These are phyloP conservation scores for Drosophila erecta DNA, from an alignment of 1,140 invertebrate species.

Conservation along the genomic window DNA sequence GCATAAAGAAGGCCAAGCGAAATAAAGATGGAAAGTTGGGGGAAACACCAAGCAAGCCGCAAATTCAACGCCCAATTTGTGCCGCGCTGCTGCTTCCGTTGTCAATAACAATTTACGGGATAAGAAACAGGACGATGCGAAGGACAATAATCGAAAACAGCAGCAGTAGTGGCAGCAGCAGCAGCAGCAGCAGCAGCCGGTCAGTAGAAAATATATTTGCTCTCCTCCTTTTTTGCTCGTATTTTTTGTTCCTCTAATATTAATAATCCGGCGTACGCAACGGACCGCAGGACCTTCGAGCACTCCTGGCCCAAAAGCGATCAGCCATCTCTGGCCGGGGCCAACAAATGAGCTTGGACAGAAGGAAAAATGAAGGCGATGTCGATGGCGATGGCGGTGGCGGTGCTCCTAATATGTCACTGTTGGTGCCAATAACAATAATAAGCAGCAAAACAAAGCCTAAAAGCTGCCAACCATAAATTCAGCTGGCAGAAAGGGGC, in stretches of 20 bases:
- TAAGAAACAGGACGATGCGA: conserved; percentile 55
- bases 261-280: conserved; percentile 80
- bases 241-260: conserved; percentile 67
- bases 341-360: conserved; percentile 76
- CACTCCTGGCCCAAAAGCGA: conserved; percentile 32
- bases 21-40: conserved; percentile 6
- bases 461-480: conserved; percentile 82
- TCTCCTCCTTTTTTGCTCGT: conserved; percentile 3
- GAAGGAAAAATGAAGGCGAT: conserved; percentile 11
- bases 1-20: conserved; percentile 13
- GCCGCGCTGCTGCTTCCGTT: conserved; percentile 80
- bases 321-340: conserved; percentile 30
- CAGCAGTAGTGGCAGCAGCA: conserved; percentile 58
- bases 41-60: conserved; percentile 61
- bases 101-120: conserved; percentile 82
- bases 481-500: conserved; percentile 45
- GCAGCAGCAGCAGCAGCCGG: conserved; percentile 60
- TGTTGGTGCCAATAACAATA: conserved; percentile 83
- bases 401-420: conserved; percentile 75
- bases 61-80: conserved; percentile 82
- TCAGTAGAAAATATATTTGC: conserved; percentile 80
- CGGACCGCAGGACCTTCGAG: conserved; percentile 37
- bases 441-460: conserved; percentile 83
- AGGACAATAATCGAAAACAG: conserved; percentile 81
- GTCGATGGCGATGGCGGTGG: conserved; percentile 23